phyloP scores from a whole-genome alignment of 2,113 vertebrate genomes.

The Ornithorhynchus anatinus region DNA sequence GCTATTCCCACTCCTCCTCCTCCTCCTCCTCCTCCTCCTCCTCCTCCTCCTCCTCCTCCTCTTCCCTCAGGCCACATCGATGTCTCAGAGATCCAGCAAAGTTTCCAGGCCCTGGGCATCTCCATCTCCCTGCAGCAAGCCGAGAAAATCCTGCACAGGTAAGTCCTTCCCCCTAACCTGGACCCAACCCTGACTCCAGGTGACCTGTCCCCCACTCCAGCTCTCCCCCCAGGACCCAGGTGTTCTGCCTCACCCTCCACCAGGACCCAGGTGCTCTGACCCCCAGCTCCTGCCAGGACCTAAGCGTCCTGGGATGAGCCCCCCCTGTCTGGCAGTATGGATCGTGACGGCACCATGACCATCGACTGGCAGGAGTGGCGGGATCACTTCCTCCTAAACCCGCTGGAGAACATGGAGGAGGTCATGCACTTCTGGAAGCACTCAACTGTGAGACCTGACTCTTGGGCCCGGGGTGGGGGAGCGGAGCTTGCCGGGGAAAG shows the following conservation, averaged over 20 bases:
- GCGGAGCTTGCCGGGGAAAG: neutral
- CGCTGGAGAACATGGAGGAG: slow-evolving; percentile 84
- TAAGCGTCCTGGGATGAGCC: neutral
- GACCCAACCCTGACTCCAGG: neutral
- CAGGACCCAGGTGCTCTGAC: neutral
- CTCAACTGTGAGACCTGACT: slow-evolving; percentile 72
- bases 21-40: neutral
- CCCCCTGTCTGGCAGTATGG: neutral
- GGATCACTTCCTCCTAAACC: slow-evolving; percentile 88
- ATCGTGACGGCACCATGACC: slow-evolving; percentile 68
- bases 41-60: neutral
- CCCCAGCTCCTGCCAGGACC: neutral
- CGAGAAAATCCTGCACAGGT: slow-evolving; percentile 85
- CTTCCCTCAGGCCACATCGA: slow-evolving; percentile 80
- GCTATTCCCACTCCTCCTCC: neutral
- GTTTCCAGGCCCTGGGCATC: slow-evolving; percentile 78
- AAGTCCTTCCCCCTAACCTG: slow-evolving; percentile 15
- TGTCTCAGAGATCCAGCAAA: slow-evolving; percentile 83
- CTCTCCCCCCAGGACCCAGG: neutral
- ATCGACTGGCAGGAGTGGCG: slow-evolving; percentile 91
- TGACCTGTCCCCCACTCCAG: too few species aligned
- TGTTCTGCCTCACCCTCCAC: neutral
- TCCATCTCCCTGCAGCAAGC: slow-evolving; percentile 78
- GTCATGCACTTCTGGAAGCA: slow-evolving; percentile 88
- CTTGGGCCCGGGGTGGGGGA: neutral